Evolutionary conservation across 2,888 invertebrate genomes (phyloP).

Genomic region (Folsomia candida): DNA sequence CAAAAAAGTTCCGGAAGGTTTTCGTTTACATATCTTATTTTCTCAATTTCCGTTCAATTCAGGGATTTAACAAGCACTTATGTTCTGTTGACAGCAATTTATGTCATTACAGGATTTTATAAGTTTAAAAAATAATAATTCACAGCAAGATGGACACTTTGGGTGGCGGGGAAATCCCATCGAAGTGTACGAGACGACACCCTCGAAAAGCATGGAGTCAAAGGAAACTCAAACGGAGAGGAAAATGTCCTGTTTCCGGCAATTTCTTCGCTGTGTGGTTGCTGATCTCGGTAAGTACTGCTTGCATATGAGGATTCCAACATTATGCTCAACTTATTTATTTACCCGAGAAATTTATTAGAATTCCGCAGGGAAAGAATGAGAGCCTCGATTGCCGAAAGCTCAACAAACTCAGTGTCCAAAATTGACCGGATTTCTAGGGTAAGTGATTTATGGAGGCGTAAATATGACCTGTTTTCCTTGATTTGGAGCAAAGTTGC

Average conservation of each 20-base stretch:
- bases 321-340: too few species aligned
- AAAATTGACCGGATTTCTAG: slow-evolving; percentile 66
- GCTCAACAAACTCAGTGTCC: slow-evolving; percentile 77
- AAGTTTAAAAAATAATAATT: too few species aligned
- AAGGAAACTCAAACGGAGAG: slow-evolving; percentile 75
- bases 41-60: too few species aligned
- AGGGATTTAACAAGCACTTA: too few species aligned
- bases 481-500: too few species aligned
- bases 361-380: slow-evolving; percentile 64
- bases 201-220: slow-evolving; percentile 16
- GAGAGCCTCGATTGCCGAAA: slow-evolving; percentile 65
- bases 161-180: slow-evolving; percentile 17
- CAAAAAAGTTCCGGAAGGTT: background rate
- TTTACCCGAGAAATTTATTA: too few species aligned
- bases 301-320: too few species aligned
- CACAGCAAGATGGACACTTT: slow-evolving; percentile 20
- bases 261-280: slow-evolving; percentile 72
- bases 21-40: background rate
- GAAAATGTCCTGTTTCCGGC: slow-evolving; percentile 72
- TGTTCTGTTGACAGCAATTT: too few species aligned
- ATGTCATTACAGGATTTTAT: too few species aligned
- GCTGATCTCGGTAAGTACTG: too few species aligned
- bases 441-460: too few species aligned
- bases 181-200: slow-evolving; percentile 12
- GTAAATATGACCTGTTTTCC: too few species aligned